These are phyloP conservation scores for Trachelus stipa DNA, from an alignment of 2,888 invertebrate species.

Conservation along the genomic window DNA sequence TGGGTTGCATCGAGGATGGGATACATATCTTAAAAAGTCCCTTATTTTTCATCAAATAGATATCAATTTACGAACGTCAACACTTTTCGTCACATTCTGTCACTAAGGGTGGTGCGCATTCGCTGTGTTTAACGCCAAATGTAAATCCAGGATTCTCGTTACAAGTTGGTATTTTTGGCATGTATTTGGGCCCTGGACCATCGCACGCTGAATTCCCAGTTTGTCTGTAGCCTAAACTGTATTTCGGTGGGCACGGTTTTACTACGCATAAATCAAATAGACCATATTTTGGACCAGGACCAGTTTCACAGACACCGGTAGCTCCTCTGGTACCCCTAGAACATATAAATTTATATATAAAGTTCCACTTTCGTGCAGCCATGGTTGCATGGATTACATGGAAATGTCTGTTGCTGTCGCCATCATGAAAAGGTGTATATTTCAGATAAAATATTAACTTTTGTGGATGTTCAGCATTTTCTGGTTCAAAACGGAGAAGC, in stretches of 20 bases:
- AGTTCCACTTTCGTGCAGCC: background rate
- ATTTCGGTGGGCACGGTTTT: slow-evolving; percentile 62
- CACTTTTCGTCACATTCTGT: slow-evolving; percentile 51
- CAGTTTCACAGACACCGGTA: slow-evolving; percentile 20
- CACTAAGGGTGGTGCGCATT: slow-evolving; percentile 71
- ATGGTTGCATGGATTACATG: no score
- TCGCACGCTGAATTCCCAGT: slow-evolving; percentile 65
- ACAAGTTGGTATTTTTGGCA: slow-evolving; percentile 56
- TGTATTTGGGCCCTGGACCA: slow-evolving; percentile 70
- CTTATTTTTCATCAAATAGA: no score
- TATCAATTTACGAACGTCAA: slow-evolving; percentile 11
- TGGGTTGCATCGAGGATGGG: no score
- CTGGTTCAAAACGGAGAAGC: no score
- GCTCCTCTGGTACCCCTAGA: slow-evolving; percentile 19
- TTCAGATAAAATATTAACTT: no score
- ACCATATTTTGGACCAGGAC: slow-evolving; percentile 34
- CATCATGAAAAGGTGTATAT: no score
- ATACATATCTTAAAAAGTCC: no score
- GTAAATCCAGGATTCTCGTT: slow-evolving; percentile 70
- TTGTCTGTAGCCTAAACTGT: slow-evolving; percentile 64
- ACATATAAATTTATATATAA: slow-evolving; percentile 2
- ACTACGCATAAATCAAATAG: slow-evolving; percentile 25
- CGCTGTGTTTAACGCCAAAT: slow-evolving; percentile 73
- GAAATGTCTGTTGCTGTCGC: no score
- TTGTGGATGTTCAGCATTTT: no score